Conservation (phyloP, 2,888 invertebrate genomes). For the Melikaiella ostensackeni region DNA sequence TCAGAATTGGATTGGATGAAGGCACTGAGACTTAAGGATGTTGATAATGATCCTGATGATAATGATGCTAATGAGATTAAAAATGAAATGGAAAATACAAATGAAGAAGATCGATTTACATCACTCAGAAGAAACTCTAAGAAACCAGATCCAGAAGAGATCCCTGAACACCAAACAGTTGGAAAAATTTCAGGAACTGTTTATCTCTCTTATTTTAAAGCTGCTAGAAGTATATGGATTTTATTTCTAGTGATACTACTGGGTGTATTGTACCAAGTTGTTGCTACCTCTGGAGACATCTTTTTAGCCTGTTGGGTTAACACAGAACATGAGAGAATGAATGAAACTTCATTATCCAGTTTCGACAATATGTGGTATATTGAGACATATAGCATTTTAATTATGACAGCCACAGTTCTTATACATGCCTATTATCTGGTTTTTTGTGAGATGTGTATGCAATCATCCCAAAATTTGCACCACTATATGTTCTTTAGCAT, state of each 20-base stretch:
- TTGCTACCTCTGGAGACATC: conserved; percentile 73
- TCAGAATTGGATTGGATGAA: conserved; percentile 82
- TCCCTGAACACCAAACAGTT: conserved; percentile 40
- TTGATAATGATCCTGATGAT: conserved; percentile 43
- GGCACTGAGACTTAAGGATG: conserved; percentile 72
- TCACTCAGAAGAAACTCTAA: not conserved
- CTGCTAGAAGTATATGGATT: conserved; percentile 63
- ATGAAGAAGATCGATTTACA: conserved; percentile 8
- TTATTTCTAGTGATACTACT: conserved; percentile 61
- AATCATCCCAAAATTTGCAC: conserved; percentile 85
- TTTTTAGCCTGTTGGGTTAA: conserved; percentile 78
- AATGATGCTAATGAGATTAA: conserved; percentile 24
- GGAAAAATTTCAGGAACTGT: conserved; percentile 55
- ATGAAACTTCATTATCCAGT: conserved; percentile 46
- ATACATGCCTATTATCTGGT: conserved; percentile 75
- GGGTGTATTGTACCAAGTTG: conserved; percentile 64
- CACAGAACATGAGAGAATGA: conserved; percentile 75
- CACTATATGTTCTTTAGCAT: conserved; percentile 89
- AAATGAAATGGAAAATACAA: not conserved
- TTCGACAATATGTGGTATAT: conserved; percentile 73
- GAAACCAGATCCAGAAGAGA: conserved; percentile 4
- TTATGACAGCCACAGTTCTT: conserved; percentile 71
- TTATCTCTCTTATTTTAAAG: conserved; percentile 66
- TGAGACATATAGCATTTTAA: conserved; percentile 79
- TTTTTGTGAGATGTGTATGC: conserved; percentile 85